A percentile compares a stretch with the other conserved stretches of the same genome.
Evolutionary conservation across 1,140 invertebrate genomes (phyloP).

Genomic region (Listronotus oregonensis): DNA sequence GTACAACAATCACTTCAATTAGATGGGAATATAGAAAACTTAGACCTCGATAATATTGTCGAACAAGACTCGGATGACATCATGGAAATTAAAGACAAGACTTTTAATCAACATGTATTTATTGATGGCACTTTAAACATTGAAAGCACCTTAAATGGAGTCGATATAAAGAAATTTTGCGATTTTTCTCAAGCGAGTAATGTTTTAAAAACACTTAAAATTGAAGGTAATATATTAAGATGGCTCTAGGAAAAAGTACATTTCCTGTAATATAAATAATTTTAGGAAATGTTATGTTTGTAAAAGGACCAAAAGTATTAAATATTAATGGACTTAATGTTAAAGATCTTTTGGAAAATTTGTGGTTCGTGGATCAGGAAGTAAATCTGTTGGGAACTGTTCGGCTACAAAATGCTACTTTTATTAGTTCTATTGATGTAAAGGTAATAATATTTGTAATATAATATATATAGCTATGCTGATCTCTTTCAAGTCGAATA

Average conservation of each 20-base stretch:
- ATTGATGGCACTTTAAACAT: constrained; percentile 41
- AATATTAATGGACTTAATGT: constrained; percentile 34
- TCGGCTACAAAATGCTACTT: constrained; percentile 39
- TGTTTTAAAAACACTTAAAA: constrained; percentile 25
- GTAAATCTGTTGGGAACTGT: constrained; percentile 36
- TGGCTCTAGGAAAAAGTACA: too few species aligned
- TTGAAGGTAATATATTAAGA: constrained; percentile 36
- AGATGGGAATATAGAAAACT: constrained; percentile 46
- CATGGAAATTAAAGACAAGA: constrained; percentile 32
- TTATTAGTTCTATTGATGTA: constrained; percentile 42
- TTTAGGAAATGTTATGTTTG: constrained; percentile 46
- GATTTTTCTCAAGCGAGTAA: constrained; percentile 25
- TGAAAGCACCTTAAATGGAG: constrained; percentile 36
- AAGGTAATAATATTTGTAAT: constrained; percentile 36
- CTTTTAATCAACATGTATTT: constrained; percentile 40
- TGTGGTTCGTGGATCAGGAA: constrained; percentile 47
- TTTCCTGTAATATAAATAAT: neutral
- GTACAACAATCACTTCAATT: constrained; percentile 20
- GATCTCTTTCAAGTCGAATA: neutral
- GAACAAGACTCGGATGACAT: constrained; percentile 18
- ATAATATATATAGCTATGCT: too few species aligned
- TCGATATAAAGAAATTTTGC: constrained; percentile 42
- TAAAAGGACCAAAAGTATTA: constrained; percentile 42
- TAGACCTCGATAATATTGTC: constrained; percentile 49
- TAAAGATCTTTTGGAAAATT: constrained; percentile 33